phyloP scores from a whole-genome alignment of 1,140 invertebrate species.

The Melitaea cinxia region DNA sequence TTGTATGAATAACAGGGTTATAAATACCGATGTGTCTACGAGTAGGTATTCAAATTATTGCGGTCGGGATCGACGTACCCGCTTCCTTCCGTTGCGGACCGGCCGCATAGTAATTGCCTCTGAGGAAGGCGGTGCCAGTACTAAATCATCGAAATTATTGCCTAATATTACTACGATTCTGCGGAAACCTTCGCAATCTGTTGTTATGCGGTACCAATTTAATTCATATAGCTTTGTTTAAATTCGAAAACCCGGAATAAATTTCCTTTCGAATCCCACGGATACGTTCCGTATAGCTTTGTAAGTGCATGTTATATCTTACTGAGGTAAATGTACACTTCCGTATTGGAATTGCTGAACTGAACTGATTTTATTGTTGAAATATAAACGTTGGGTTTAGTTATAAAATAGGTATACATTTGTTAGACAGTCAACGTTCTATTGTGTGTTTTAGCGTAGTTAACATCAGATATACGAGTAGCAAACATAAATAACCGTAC shows the following conservation, averaged over 20 bases:
- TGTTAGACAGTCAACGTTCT: background rate
- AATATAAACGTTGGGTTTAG: background rate
- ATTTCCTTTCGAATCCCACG: slow-evolving; percentile 52
- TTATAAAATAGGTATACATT: background rate
- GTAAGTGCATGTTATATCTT: slow-evolving; percentile 37
- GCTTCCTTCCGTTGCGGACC: slow-evolving; percentile 70
- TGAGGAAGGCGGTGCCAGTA: slow-evolving; percentile 56
- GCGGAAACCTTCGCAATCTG: slow-evolving; percentile 63
- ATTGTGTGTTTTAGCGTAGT: background rate
- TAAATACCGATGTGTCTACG: slow-evolving; percentile 70
- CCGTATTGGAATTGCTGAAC: slow-evolving; percentile 20
- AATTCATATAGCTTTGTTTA: slow-evolving; percentile 70
- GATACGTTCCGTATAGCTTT: slow-evolving; percentile 37
- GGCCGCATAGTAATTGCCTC: slow-evolving; percentile 73
- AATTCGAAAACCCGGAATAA: slow-evolving; percentile 51
- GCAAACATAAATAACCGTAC: too few species aligned
- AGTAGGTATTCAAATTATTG: slow-evolving; percentile 76
- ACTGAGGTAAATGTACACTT: slow-evolving; percentile 29
- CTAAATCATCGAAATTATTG: slow-evolving; percentile 79
- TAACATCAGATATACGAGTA: too few species aligned
- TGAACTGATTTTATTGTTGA: slow-evolving; percentile 11
- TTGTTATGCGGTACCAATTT: slow-evolving; percentile 64
- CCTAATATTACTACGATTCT: slow-evolving; percentile 71
- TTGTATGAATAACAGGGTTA: slow-evolving; percentile 64
- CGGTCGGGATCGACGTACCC: slow-evolving; percentile 69